phyloP scores from a whole-genome alignment of 2,888 invertebrate species.

The Papilio protenor region DNA sequence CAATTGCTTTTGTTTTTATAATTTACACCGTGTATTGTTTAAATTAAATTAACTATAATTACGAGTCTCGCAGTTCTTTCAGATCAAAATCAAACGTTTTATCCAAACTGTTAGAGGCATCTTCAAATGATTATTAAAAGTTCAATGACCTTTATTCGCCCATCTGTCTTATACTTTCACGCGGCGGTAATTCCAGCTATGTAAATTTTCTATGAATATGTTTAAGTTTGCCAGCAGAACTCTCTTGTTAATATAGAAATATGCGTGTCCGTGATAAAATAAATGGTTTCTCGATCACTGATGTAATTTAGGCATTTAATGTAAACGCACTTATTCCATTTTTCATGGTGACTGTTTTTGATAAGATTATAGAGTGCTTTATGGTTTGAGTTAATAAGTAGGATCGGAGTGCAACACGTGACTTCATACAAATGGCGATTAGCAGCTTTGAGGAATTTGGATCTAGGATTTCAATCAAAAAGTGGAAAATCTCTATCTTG shows the following conservation, averaged over 20 bases:
- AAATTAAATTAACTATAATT: no score
- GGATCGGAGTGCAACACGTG: neutral
- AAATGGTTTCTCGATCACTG: neutral
- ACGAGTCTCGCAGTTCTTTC: no score
- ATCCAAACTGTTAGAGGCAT: neutral
- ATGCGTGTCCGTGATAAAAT: neutral
- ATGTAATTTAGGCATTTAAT: neutral
- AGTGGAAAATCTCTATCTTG: no score
- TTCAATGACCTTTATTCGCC: constrained; percentile 36
- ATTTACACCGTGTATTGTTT: no score
- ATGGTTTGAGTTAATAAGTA: no score
- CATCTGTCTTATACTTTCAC: constrained; percentile 39
- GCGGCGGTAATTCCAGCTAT: constrained; percentile 9
- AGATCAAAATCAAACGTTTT: neutral
- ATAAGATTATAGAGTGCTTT: neutral
- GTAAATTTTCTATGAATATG: constrained; percentile 19
- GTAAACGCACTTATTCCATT: neutral
- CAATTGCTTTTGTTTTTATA: no score
- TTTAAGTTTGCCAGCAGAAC: neutral
- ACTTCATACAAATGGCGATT: neutral
- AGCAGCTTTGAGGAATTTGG: neutral
- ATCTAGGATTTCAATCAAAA: no score
- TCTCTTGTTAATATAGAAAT: constrained; percentile 1
- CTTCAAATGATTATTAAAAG: constrained; percentile 30
- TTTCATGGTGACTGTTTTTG: neutral